These are phyloP conservation scores for Bellardia pandia DNA, from an alignment of 2,888 invertebrate genomes.

Conservation along the genomic window DNA sequence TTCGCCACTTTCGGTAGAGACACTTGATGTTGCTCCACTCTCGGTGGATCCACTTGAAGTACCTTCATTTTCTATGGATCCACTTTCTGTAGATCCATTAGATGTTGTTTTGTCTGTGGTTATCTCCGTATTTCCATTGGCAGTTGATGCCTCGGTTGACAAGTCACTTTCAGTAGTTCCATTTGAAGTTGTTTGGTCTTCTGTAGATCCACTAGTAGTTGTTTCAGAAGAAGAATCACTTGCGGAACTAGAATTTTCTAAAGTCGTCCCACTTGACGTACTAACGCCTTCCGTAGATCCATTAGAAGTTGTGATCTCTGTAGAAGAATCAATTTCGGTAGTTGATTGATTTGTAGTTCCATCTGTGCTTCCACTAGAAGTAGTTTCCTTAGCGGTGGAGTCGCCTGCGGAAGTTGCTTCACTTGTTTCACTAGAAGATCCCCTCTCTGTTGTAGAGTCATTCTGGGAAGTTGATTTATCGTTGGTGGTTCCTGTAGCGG, in stretches of 20 bases:
- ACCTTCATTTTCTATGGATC: background rate
- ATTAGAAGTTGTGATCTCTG: background rate
- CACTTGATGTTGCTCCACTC: background rate
- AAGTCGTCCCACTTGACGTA: background rate
- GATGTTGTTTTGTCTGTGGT: background rate
- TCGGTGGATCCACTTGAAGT: background rate
- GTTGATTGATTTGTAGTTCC: too few relatives aligned
- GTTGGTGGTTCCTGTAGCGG: too few relatives aligned
- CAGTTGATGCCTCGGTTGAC: background rate
- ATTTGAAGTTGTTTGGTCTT: background rate
- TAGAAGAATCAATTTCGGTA: background rate
- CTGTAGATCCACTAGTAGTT: background rate
- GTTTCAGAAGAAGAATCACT: background rate
- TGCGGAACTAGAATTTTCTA: background rate
- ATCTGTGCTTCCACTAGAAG: too few relatives aligned
- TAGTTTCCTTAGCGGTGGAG: too few relatives aligned
- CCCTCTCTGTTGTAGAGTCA: background rate
- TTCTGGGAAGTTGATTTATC: background rate
- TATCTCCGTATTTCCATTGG: slow-evolving; percentile 6
- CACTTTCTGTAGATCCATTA: background rate
- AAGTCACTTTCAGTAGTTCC: slow-evolving; percentile 16
- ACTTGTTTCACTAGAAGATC: background rate
- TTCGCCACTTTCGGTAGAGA: background rate
- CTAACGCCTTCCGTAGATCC: background rate
- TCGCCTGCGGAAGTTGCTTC: background rate